These are phyloP conservation scores for Etheostoma spectabile DNA, from an alignment of 2,113 vertebrate genomes.

Conservation along the genomic window DNA sequence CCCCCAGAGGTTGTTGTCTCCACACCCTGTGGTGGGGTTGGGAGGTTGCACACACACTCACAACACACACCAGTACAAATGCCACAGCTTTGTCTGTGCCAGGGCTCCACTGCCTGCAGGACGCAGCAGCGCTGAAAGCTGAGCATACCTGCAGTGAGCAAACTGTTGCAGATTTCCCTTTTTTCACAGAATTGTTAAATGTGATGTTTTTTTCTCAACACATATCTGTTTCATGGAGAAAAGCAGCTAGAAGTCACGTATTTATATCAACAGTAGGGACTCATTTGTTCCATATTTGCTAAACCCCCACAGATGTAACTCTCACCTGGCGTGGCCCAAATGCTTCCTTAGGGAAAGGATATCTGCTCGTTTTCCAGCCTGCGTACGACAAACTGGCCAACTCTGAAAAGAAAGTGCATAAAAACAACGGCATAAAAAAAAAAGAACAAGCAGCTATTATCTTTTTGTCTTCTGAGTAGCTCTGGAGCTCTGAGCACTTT, in stretches of 20 bases:
- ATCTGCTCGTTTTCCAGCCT: conserved; percentile 64
- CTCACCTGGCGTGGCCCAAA: conserved; percentile 81
- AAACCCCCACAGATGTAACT: conserved; percentile 27
- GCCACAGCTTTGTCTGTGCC: conserved; percentile 51
- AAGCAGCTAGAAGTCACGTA: neutral
- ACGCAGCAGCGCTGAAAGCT: conserved; percentile 27
- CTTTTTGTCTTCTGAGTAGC: conserved; percentile 3
- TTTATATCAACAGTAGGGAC: conserved; percentile 10
- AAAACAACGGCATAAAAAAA: conserved; percentile 35
- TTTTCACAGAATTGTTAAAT: conserved; percentile 16
- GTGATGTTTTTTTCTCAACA: neutral
- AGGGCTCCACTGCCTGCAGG: conserved; percentile 45
- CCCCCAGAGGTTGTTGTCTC: conserved; percentile 69
- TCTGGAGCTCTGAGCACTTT: conserved; percentile 18
- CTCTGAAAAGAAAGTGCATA: conserved; percentile 33
- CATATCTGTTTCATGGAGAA: neutral
- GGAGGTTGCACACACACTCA: conserved; percentile 32
- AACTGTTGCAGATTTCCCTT: neutral
- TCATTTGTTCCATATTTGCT: conserved; percentile 9
- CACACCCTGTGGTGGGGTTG: conserved; percentile 66
- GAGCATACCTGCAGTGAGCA: conserved; percentile 31
- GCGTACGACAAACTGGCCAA: conserved; percentile 40
- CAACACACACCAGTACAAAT: conserved; percentile 46
- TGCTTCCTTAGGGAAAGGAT: conserved; percentile 74
- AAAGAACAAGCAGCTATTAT: conserved; percentile 15